A percentile compares a stretch with the other conserved stretches of the same genome.
Conservation (phyloP, 2,888 invertebrate genomes). For the Synergus laeviventris region DNA sequence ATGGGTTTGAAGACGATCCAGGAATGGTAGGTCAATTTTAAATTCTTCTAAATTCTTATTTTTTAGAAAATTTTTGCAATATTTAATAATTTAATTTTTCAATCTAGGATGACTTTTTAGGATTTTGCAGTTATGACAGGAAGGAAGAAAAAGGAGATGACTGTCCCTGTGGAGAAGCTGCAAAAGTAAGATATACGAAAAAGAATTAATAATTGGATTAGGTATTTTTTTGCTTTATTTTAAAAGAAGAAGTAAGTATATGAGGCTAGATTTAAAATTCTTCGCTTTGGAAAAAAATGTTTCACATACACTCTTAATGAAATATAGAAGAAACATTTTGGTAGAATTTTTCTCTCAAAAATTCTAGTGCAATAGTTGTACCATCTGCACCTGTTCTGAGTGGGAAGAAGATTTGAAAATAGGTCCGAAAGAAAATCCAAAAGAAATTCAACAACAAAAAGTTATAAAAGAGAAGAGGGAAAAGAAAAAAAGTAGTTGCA, state of each 20-base stretch:
- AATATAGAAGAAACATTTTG: background rate
- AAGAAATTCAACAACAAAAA: constrained; percentile 1
- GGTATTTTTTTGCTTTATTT: background rate
- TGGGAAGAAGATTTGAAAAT: constrained; percentile 49
- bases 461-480: constrained; percentile 6
- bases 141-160: background rate
- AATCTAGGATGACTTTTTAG: background rate
- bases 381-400: constrained; percentile 51
- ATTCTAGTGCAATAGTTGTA: constrained; percentile 50
- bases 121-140: background rate
- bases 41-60: constrained; percentile 1
- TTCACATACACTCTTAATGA: background rate
- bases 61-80: background rate
- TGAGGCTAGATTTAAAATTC: too few relatives aligned
- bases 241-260: too few relatives aligned
- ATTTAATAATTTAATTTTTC: background rate
- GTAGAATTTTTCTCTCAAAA: background rate
- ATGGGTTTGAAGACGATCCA: constrained; percentile 8
- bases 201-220: background rate
- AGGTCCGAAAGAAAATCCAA: constrained; percentile 40
- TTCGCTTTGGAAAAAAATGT: too few relatives aligned
- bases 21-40: constrained; percentile 13
- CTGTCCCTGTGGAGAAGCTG: constrained; percentile 19
- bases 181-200: constrained; percentile 7
- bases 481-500: constrained; percentile 14